Conservation (phyloP, 2,888 invertebrate genomes). For the Zygaena filipendulae region DNA sequence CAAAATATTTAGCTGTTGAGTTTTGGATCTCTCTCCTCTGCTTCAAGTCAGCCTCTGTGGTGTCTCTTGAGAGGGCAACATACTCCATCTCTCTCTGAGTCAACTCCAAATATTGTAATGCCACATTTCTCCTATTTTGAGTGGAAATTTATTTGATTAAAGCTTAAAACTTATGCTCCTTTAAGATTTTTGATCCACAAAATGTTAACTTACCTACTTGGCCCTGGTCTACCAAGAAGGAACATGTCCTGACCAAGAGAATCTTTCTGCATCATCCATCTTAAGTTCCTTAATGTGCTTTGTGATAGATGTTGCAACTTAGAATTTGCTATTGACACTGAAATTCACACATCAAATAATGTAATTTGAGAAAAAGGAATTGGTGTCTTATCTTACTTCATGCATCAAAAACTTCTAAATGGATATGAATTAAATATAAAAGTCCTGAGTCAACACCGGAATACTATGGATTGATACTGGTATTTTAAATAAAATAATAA, state of each 20-base stretch:
- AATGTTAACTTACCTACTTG: conserved; percentile 71
- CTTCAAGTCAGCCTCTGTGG: conserved; percentile 96
- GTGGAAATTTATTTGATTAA: too few species aligned
- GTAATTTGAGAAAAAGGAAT: conserved; percentile 4
- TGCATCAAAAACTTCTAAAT: too few species aligned
- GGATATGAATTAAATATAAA: too few species aligned
- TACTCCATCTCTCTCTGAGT: conserved; percentile 93
- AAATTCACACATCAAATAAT: too few species aligned
- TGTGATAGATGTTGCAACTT: conserved; percentile 73
- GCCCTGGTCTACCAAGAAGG: conserved; percentile 91
- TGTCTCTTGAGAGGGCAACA: conserved; percentile 92
- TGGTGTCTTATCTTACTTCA: too few species aligned
- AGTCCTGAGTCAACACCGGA: too few species aligned
- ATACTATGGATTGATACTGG: too few species aligned
- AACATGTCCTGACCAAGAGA: conserved; percentile 94
- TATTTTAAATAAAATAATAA: too few species aligned
- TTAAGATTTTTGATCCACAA: too few species aligned
- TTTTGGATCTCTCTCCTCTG: conserved; percentile 91
- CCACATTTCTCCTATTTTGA: conserved; percentile 81
- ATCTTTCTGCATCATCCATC: conserved; percentile 98
- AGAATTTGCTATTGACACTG: conserved; percentile 51
- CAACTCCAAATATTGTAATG: conserved; percentile 89
- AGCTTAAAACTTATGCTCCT: too few species aligned
- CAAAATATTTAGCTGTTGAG: conserved; percentile 91
- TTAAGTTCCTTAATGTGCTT: conserved; percentile 80